These are phyloP conservation scores for Lamellibrachia columna DNA, from an alignment of 2,888 invertebrate genomes.

Conservation along the genomic window DNA sequence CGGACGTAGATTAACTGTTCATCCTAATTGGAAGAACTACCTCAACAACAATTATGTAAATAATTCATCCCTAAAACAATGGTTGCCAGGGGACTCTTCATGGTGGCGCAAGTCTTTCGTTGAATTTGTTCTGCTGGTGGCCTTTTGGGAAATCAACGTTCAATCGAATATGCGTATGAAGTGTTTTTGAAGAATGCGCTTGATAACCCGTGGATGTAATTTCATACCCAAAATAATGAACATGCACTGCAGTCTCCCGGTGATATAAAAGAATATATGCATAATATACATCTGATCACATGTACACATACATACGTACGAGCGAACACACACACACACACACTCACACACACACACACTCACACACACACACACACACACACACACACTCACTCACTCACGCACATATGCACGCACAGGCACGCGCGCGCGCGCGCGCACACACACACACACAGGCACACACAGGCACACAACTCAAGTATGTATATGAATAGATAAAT, in stretches of 20 bases:
- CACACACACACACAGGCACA: too few species aligned
- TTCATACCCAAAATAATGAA: neutral
- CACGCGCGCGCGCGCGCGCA: too few species aligned
- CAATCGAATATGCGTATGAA: neutral
- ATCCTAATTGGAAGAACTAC: neutral
- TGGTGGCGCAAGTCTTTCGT: neutral
- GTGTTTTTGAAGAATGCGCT: neutral
- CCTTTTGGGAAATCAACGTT: neutral
- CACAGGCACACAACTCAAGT: too few species aligned
- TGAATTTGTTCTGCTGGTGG: neutral
- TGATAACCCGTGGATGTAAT: neutral
- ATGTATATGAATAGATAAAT: too few species aligned
- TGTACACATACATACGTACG: neutral
- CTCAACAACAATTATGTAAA: neutral
- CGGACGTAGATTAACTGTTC: neutral
- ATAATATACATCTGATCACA: too few species aligned
- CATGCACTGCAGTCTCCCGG: neutral
- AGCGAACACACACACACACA: neutral
- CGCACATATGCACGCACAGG: too few species aligned
- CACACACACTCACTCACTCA: neutral
- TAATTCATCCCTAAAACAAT: neutral
- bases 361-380: too few species aligned
- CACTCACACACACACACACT: neutral
- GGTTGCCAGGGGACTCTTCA: neutral
- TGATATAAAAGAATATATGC: too few species aligned